These are phyloP conservation scores for Episyrphus balteatus DNA, from an alignment of 1,140 invertebrate species.

Conservation along the genomic window DNA sequence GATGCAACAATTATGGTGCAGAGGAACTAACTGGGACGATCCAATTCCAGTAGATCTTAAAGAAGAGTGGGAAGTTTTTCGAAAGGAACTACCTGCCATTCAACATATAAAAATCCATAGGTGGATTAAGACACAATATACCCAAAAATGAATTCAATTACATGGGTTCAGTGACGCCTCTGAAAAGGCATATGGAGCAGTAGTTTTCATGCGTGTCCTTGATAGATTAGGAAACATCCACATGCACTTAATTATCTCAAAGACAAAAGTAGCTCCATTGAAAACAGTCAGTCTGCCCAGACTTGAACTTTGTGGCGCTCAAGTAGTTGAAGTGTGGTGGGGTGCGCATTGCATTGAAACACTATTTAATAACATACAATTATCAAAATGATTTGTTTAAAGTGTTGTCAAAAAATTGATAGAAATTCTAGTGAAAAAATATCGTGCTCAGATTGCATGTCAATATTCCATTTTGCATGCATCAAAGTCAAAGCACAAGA, in stretches of 20 bases:
- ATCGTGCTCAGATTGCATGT: too few species aligned
- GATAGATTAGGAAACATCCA: slow-evolving; percentile 2
- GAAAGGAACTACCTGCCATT: slow-evolving; percentile 1
- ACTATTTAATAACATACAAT: too few species aligned
- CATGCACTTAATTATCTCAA: slow-evolving; percentile 15
- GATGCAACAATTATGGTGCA: slow-evolving; percentile 12
- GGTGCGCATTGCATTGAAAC: too few species aligned
- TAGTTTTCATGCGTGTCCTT: slow-evolving; percentile 22
- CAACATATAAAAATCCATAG: slow-evolving; percentile 7
- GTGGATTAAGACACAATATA: slow-evolving; percentile 9
- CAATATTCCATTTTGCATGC: too few species aligned
- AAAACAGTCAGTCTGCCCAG: slow-evolving; percentile 23
- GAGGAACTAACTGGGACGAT: slow-evolving; percentile 12
- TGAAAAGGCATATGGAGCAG: slow-evolving; percentile 23
- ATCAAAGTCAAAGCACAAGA: too few species aligned
- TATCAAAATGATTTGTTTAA: too few species aligned
- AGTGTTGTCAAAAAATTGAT: too few species aligned
- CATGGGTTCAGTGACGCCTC: slow-evolving; percentile 32
- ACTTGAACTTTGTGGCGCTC: slow-evolving; percentile 31
- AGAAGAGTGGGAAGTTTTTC: slow-evolving; percentile 4
- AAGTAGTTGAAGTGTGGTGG: too few species aligned
- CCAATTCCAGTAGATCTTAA: slow-evolving; percentile 3
- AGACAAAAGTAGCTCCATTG: slow-evolving; percentile 24
- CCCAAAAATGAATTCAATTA: slow-evolving; percentile 2
- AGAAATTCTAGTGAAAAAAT: too few species aligned